Evolutionary conservation across 64 coral and sea anemone genomes (phyloP).

Genomic region (Montipora capricornis): DNA sequence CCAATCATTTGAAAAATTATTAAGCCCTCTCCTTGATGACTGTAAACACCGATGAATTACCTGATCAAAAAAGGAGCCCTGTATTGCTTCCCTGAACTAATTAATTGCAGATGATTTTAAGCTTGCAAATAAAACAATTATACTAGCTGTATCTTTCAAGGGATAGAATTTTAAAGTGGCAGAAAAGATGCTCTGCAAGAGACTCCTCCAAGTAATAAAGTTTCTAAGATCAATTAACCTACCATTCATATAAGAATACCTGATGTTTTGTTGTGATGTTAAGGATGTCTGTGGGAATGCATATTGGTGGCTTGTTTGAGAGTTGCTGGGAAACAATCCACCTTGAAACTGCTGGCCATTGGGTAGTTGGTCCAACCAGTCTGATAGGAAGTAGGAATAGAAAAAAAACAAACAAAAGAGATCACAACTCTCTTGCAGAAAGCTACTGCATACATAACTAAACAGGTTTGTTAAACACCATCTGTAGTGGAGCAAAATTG

Average conservation of each 20-base stretch:
- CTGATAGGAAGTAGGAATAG: background rate
- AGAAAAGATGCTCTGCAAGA: too few relatives aligned
- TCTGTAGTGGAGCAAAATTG: too few relatives aligned
- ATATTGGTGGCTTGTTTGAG: conserved; percentile 29
- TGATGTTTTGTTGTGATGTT: conserved; percentile 14
- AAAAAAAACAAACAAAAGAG: background rate
- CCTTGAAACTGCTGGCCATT: conserved; percentile 21
- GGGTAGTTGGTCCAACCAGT: conserved; percentile 19
- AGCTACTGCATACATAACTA: too few relatives aligned
- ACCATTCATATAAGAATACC: background rate
- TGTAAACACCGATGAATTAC: background rate
- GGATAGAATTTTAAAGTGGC: too few relatives aligned
- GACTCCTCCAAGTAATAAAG: too few relatives aligned
- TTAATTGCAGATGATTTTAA: too few relatives aligned
- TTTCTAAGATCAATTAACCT: too few relatives aligned
- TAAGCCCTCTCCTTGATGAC: background rate
- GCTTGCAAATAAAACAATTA: too few relatives aligned
- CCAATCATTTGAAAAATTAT: background rate
- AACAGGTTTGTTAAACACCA: too few relatives aligned
- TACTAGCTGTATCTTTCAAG: too few relatives aligned
- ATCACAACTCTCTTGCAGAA: too few relatives aligned
- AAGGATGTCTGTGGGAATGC: conserved; percentile 23
- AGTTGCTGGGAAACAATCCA: conserved; percentile 4
- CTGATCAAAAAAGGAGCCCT: background rate
- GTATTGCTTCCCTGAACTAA: too few relatives aligned